Percentiles rank a stretch among this genome's conserved stretches.
phyloP scores from a whole-genome alignment of 2,113 vertebrate species.

The Aplodontia rufa region DNA sequence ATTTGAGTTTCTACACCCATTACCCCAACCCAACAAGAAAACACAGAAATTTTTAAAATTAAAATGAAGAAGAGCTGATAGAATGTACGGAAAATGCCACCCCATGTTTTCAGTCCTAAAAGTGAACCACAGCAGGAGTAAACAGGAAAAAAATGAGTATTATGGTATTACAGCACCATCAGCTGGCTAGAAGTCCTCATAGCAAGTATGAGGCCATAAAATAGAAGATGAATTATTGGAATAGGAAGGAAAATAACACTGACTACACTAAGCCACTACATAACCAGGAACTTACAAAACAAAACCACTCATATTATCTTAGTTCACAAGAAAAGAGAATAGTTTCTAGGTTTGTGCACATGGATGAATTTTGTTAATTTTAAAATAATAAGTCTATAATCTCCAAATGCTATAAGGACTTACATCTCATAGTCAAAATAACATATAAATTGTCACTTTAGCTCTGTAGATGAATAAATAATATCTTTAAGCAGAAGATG shows the following conservation, averaged over 20 bases:
- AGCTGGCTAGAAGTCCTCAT: constrained; percentile 36
- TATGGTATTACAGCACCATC: constrained; percentile 49
- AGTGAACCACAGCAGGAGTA: neutral
- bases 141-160: neutral
- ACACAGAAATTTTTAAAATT: neutral
- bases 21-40: neutral
- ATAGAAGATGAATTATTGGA: neutral
- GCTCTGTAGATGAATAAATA: neutral
- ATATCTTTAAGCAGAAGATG: neutral
- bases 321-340: neutral
- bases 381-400: neutral
- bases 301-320: neutral
- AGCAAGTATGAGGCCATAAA: constrained; percentile 9
- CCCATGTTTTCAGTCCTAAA: neutral
- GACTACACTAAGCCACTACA: neutral
- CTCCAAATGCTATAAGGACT: neutral
- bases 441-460: neutral
- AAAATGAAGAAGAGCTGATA: neutral
- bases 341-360: neutral
- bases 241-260: neutral
- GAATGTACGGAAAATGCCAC: neutral
- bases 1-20: constrained; percentile 21
- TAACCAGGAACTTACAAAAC: neutral
- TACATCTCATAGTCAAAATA: neutral
- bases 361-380: constrained; percentile 18